Conservation (phyloP, 92 coral and sea anemone genomes). For the Bergia sp. region DNA sequence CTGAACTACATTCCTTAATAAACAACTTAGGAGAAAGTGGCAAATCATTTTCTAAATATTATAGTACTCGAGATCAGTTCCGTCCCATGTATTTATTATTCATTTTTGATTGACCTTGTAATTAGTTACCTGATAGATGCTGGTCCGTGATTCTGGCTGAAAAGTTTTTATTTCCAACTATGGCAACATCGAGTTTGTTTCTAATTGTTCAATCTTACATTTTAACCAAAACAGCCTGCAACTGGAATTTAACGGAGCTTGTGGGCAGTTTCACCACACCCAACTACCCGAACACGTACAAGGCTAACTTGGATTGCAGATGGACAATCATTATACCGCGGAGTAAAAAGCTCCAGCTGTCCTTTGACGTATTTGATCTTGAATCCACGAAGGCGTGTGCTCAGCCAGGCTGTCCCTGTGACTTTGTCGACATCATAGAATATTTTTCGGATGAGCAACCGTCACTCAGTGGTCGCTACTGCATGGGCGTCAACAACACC, state of each 20-base stretch:
- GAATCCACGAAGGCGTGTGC: neutral
- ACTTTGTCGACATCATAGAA: slow-evolving; percentile 20
- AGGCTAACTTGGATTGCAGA: neutral
- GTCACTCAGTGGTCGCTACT: slow-evolving; percentile 4
- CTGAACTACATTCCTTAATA: too few relatives aligned
- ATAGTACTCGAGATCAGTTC: too few relatives aligned
- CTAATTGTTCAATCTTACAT: too few relatives aligned
- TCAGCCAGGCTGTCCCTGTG: slow-evolving; percentile 20
- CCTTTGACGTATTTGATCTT: neutral
- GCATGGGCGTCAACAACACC: slow-evolving; percentile 33
- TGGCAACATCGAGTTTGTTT: neutral
- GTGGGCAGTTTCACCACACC: neutral
- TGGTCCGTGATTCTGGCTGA: too few relatives aligned
- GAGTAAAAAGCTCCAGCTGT: neutral
- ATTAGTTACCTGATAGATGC: too few relatives aligned
- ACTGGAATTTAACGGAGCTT: neutral
- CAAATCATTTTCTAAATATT: too few relatives aligned
- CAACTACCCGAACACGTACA: neutral
- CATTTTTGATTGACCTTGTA: too few relatives aligned
- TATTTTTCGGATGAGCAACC: neutral
- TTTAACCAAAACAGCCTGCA: neutral
- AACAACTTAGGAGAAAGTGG: too few relatives aligned
- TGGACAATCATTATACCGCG: neutral
- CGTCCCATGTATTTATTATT: too few relatives aligned
- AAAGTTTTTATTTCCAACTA: too few relatives aligned